Percentiles rank a stretch among this genome's conserved stretches.
Evolutionary conservation across 2,888 invertebrate species (phyloP).

Genomic region (Camptogramma bilineatum): DNA sequence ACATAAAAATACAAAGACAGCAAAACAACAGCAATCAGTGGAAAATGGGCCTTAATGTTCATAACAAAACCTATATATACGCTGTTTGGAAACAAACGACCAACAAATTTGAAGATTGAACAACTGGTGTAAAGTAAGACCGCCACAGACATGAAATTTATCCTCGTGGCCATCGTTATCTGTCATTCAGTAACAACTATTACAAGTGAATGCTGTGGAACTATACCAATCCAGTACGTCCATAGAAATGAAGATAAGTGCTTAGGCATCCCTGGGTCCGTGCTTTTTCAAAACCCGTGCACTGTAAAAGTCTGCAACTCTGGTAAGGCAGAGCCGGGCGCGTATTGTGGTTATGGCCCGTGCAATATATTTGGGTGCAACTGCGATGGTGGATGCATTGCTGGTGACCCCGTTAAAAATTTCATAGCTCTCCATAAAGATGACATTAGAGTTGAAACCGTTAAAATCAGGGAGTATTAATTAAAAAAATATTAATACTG

Average conservation of each 20-base stretch:
- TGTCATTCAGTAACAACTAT: not conserved
- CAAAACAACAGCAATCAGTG: no score
- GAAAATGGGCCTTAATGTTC: no score
- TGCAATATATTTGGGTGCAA: no score
- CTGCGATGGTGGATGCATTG: not conserved
- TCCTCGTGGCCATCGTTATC: not conserved
- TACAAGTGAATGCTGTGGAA: not conserved
- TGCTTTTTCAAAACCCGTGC: not conserved
- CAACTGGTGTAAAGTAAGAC: not conserved
- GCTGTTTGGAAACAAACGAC: not conserved
- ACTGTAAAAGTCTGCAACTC: not conserved
- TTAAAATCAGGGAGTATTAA: not conserved
- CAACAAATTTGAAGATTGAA: not conserved
- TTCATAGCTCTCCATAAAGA: not conserved
- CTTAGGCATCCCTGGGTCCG: no score
- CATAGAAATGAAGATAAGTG: not conserved
- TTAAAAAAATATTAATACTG: no score
- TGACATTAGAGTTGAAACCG: not conserved
- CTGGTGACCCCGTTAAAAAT: not conserved
- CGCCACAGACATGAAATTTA: not conserved
- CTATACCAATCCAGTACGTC: not conserved
- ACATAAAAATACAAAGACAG: no score
- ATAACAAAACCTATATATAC: not conserved
- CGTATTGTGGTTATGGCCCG: not conserved
- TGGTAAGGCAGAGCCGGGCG: not conserved